Percentiles rank a stretch among this genome's conserved stretches.
phyloP scores from a whole-genome alignment of 2,113 vertebrate genomes.

The Benitochromis conjunctus region DNA sequence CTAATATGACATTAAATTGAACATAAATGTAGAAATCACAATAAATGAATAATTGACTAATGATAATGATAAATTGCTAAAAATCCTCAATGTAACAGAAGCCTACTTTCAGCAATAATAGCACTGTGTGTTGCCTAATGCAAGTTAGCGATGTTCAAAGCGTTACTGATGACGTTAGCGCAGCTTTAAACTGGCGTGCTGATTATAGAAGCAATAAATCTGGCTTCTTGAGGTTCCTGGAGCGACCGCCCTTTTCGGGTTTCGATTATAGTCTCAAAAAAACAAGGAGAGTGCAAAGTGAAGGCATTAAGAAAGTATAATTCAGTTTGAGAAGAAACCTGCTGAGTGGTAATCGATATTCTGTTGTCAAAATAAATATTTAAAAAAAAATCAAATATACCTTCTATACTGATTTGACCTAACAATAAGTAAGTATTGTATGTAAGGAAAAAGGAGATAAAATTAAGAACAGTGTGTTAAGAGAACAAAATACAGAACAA shows the following conservation, averaged over 20 bases:
- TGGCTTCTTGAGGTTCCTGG: accelerated
- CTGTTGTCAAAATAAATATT: background rate
- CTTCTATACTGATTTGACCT: background rate
- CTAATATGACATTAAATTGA: background rate
- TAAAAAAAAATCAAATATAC: background rate
- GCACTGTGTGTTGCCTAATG: background rate
- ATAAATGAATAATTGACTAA: background rate
- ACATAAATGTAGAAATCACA: background rate
- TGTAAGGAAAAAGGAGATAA: accelerated
- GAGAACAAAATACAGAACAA: background rate
- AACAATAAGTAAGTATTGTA: too few species aligned
- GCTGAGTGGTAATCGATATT: background rate
- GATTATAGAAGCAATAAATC: background rate
- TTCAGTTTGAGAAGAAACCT: background rate
- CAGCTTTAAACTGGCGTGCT: background rate
- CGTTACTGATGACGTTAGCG: background rate
- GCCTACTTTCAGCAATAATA: background rate
- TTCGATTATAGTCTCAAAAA: background rate
- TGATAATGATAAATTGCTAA: accelerated
- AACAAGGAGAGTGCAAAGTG: accelerated
- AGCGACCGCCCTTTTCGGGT: background rate
- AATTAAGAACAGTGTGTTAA: background rate
- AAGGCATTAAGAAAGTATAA: background rate
- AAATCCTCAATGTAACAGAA: background rate
- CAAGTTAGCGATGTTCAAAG: background rate